These are phyloP conservation scores for Donacobius atricapilla DNA, from an alignment of 2,113 vertebrate species.

Conservation along the genomic window DNA sequence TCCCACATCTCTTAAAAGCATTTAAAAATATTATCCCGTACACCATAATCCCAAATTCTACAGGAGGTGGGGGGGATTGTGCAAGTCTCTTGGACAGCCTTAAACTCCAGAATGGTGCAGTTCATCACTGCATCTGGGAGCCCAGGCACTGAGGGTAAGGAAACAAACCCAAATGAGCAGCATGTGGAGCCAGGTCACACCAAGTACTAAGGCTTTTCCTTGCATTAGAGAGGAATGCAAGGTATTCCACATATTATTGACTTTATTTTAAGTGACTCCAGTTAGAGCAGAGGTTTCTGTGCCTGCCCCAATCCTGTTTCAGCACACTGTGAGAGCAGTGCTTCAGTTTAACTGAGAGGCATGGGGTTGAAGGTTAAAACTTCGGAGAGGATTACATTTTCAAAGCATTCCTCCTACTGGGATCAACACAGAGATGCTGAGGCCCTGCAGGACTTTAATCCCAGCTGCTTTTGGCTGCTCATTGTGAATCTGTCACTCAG, in stretches of 20 bases:
- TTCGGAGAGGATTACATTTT: background rate
- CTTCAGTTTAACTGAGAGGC: background rate
- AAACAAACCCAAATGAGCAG: conserved; percentile 18
- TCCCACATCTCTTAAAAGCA: background rate
- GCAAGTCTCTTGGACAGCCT: background rate
- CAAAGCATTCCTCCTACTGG: background rate
- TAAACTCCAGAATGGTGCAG: background rate
- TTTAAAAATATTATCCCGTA: background rate
- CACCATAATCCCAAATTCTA: background rate
- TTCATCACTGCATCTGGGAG: background rate
- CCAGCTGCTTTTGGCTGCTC: background rate
- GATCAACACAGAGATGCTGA: background rate
- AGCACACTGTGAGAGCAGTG: background rate
- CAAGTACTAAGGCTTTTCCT: background rate
- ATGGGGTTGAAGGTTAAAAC: background rate
- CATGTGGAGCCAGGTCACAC: background rate
- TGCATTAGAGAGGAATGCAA: conserved; percentile 5
- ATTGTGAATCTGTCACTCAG: background rate
- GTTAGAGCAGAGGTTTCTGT: background rate
- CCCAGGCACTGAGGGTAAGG: background rate
- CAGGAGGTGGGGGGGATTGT: background rate
- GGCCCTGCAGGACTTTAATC: background rate
- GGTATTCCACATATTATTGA: background rate
- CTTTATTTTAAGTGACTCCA: background rate
- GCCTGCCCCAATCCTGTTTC: background rate